phyloP scores from a whole-genome alignment of 1,140 invertebrate genomes.

The Rhagoletis zephyria region DNA sequence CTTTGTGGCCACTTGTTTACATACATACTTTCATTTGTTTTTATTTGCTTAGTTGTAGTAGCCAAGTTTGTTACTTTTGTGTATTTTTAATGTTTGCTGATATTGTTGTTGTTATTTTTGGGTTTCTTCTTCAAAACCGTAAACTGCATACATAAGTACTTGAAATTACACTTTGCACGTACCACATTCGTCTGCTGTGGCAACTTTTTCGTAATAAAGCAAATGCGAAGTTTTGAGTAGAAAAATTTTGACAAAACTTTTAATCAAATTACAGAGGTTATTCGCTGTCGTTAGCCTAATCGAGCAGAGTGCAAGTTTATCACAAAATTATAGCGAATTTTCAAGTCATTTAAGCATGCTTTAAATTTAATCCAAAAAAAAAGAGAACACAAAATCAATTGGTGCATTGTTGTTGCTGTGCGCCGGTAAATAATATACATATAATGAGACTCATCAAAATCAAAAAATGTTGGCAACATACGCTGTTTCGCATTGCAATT shows the following conservation, averaged over 20 bases:
- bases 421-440: neutral
- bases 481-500: slow-evolving; percentile 10
- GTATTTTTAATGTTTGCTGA: slow-evolving; percentile 20
- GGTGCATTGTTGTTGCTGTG: neutral
- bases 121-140: neutral
- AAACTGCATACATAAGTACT: slow-evolving; percentile 26
- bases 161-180: slow-evolving; percentile 43
- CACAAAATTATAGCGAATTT: neutral
- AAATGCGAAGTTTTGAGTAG: slow-evolving; percentile 35
- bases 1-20: slow-evolving; percentile 51
- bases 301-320: slow-evolving; percentile 28
- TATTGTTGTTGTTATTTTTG: slow-evolving; percentile 16
- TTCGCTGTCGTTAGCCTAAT: slow-evolving; percentile 45
- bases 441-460: neutral
- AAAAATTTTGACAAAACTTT: slow-evolving; percentile 51
- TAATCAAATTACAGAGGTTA: slow-evolving; percentile 52
- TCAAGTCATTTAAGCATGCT: neutral
- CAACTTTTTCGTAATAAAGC: slow-evolving; percentile 48
- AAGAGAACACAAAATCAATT: slow-evolving; percentile 8
- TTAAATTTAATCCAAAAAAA: neutral
- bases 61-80: slow-evolving; percentile 14
- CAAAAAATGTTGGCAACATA: slow-evolving; percentile 12
- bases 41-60: slow-evolving; percentile 47
- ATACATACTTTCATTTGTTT: slow-evolving; percentile 39
- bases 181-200: neutral